Conservation (phyloP, 2,888 invertebrate species). For the Charanyca ferruginea region DNA sequence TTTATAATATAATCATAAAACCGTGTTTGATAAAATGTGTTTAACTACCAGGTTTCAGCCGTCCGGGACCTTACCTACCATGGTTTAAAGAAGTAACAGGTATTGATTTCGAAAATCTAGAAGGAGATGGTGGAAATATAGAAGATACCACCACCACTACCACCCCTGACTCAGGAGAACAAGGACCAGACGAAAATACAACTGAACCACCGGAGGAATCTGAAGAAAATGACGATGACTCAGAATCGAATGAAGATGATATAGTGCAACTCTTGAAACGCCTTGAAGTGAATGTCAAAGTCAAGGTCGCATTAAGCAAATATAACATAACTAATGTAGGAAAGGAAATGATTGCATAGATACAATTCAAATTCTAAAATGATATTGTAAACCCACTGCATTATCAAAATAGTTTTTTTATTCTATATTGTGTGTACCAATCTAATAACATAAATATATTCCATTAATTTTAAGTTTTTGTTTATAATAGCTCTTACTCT, state of each 20-base stretch:
- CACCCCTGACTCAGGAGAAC: not conserved
- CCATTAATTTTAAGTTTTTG: too few species aligned
- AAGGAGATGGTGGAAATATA: slow-evolving; percentile 65
- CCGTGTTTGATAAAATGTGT: not conserved
- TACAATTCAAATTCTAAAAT: too few species aligned
- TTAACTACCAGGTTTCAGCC: slow-evolving; percentile 77
- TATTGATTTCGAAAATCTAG: slow-evolving; percentile 80
- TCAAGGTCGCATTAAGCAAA: slow-evolving; percentile 81
- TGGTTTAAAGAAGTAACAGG: slow-evolving; percentile 81
- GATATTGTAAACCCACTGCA: too few species aligned
- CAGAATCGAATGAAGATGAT: slow-evolving; percentile 70
- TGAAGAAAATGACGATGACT: slow-evolving; percentile 61
- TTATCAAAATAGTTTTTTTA: too few species aligned
- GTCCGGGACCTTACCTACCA: slow-evolving; percentile 81
- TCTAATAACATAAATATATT: too few species aligned
- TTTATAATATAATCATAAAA: not conserved
- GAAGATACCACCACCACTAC: not conserved
- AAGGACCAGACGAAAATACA: not conserved
- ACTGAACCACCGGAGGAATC: slow-evolving; percentile 34
- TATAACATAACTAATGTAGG: slow-evolving; percentile 61
- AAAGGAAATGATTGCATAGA: slow-evolving; percentile 21
- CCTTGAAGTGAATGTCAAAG: slow-evolving; percentile 82
- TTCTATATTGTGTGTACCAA: too few species aligned
- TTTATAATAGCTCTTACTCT: too few species aligned
- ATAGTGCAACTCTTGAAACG: slow-evolving; percentile 78